A percentile compares a stretch with the other conserved stretches of the same genome.
Conservation (phyloP, 1,140 invertebrate genomes). For the Saccostrea glomerata region DNA sequence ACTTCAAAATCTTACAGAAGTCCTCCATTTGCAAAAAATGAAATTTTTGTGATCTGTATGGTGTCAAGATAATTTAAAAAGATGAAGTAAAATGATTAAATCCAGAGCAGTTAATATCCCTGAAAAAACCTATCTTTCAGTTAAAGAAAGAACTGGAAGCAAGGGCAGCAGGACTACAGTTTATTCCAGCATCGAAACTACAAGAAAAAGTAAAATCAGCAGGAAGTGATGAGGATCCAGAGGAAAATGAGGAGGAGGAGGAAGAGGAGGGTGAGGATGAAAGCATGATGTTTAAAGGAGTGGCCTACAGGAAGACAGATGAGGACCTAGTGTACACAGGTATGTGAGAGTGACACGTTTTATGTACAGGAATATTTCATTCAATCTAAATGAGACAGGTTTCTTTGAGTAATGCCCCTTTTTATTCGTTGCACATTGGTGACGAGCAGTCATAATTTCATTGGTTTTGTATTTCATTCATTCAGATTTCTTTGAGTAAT, state of each 20-base stretch:
- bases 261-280: slow-evolving; percentile 41
- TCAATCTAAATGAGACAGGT: neutral
- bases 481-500: too few relatives aligned
- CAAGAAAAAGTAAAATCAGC: slow-evolving; percentile 59
- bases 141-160: slow-evolving; percentile 73
- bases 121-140: slow-evolving; percentile 59
- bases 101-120: neutral
- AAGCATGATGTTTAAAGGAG: slow-evolving; percentile 29
- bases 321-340: slow-evolving; percentile 46
- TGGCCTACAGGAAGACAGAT: slow-evolving; percentile 56
- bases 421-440: neutral
- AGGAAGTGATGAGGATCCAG: slow-evolving; percentile 29
- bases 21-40: neutral
- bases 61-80: neutral
- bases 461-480: too few relatives aligned
- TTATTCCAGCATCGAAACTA: slow-evolving; percentile 72
- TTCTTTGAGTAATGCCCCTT: too few relatives aligned
- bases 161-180: slow-evolving; percentile 73
- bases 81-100: too few relatives aligned
- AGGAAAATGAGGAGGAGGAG: slow-evolving; percentile 47
- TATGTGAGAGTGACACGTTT: neutral
- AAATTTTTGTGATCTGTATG: neutral
- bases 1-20: too few relatives aligned
- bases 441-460: neutral
- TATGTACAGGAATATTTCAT: neutral